Conservation (phyloP, 92 coral and sea anemone species). For the Heteractis magnifica region DNA sequence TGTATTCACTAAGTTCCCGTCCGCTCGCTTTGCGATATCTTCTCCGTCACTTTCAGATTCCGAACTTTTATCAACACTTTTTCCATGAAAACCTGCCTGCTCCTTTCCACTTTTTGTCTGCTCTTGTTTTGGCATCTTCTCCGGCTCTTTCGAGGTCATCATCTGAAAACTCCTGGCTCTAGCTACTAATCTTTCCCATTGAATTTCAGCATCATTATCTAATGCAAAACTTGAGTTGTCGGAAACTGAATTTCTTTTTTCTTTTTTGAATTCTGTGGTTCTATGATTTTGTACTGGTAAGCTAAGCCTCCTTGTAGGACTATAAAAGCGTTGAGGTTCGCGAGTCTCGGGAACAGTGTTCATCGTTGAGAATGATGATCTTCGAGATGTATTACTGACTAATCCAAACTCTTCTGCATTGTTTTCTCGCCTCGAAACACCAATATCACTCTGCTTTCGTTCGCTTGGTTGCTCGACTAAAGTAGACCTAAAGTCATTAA, state of each 20-base stretch:
- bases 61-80: not conserved
- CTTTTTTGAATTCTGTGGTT: not conserved
- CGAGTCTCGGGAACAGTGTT: not conserved
- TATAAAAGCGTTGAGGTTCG: conserved; percentile 4
- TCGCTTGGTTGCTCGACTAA: conserved; percentile 21
- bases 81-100: not conserved
- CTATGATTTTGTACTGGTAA: not conserved
- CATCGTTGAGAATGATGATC: conserved; percentile 25
- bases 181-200: conserved; percentile 40
- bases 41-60: not conserved
- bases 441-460: not conserved
- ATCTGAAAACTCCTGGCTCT: conserved; percentile 32
- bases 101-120: conserved; percentile 1
- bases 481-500: conserved; percentile 10
- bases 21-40: not conserved
- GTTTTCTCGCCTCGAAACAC: conserved; percentile 3
- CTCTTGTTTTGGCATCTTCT: not conserved
- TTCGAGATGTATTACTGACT: not conserved
- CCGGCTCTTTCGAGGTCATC: conserved; percentile 12
- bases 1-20: not conserved
- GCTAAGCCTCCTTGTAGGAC: conserved; percentile 18
- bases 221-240: conserved; percentile 2
- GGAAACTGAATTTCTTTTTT: conserved; percentile 9
- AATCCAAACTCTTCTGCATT: not conserved
- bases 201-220: conserved; percentile 33